phyloP scores from a whole-genome alignment of 2,888 invertebrate species.

The Himalopsyche japonica region DNA sequence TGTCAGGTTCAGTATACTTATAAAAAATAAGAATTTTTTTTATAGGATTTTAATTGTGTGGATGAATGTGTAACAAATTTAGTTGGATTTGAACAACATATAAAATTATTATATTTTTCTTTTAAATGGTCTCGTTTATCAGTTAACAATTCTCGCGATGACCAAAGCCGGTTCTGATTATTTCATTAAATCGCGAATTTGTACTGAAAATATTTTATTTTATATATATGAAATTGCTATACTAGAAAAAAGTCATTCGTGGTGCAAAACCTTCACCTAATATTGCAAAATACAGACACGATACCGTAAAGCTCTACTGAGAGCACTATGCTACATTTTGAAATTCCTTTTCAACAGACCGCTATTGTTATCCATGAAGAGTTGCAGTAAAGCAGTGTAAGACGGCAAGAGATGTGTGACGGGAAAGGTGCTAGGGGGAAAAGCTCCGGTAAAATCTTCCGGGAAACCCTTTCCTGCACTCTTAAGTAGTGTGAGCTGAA shows the following conservation, averaged over 20 bases:
- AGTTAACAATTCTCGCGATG: too few species aligned
- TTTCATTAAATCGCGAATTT: too few species aligned
- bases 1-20: too few species aligned
- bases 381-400: neutral
- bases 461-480: neutral
- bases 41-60: too few species aligned
- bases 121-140: too few species aligned
- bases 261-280: neutral
- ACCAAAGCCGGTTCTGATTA: too few species aligned
- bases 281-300: neutral
- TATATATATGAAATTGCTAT: too few species aligned
- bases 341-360: neutral
- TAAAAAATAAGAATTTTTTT: too few species aligned
- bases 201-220: too few species aligned
- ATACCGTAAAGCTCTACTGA: neutral
- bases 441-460: constrained; percentile 7
- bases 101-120: too few species aligned
- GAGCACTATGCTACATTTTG: neutral
- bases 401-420: neutral
- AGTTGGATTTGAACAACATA: too few species aligned
- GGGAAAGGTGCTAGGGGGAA: neutral
- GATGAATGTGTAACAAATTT: too few species aligned
- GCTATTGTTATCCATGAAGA: neutral
- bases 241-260: neutral
- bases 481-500: neutral